A percentile compares a stretch with the other conserved stretches of the same genome.
Evolutionary conservation across 2,113 vertebrate genomes (phyloP).

Genomic region (Syngnathoides biaculeatus): DNA sequence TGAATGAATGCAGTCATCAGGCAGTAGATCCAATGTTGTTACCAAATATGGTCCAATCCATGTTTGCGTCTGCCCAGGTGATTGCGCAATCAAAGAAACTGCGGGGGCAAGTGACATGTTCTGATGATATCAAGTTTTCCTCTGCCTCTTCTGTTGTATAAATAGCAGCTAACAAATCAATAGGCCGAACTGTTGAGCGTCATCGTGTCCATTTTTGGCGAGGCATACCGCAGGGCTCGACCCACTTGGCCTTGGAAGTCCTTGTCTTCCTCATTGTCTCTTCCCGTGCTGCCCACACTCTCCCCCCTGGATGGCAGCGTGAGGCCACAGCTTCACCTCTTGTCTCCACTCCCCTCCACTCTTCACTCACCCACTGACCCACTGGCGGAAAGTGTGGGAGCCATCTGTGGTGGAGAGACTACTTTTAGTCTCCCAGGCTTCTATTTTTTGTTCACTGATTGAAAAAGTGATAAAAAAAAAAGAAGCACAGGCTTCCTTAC

Average conservation of each 20-base stretch:
- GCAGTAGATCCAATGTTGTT: not conserved
- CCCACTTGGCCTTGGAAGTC: constrained; percentile 68
- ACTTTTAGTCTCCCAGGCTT: constrained; percentile 69
- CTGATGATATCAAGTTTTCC: constrained; percentile 57
- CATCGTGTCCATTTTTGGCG: constrained; percentile 62
- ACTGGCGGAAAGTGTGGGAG: constrained; percentile 75
- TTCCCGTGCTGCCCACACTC: constrained; percentile 64
- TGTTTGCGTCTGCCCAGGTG: constrained; percentile 12
- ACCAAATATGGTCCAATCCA: constrained; percentile 40
- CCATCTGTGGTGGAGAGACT: constrained; percentile 60
- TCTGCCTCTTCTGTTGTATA: constrained; percentile 47
- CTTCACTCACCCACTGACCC: constrained; percentile 74
- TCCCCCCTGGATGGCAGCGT: constrained; percentile 58
- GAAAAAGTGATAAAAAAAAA: not conserved
- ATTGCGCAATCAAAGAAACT: constrained; percentile 44
- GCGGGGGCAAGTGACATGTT: constrained; percentile 41
- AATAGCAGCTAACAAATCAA: constrained; percentile 65
- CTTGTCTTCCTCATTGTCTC: constrained; percentile 64
- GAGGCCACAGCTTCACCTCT: constrained; percentile 51
- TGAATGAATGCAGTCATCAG: constrained; percentile 11
- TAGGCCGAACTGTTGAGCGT: constrained; percentile 54
- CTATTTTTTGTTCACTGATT: constrained; percentile 63
- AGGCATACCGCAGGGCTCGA: constrained; percentile 36
- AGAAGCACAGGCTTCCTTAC: constrained; percentile 49
- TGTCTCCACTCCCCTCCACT: constrained; percentile 54